Conservation (phyloP, 2,113 vertebrate species). For the Dinomys branickii region DNA sequence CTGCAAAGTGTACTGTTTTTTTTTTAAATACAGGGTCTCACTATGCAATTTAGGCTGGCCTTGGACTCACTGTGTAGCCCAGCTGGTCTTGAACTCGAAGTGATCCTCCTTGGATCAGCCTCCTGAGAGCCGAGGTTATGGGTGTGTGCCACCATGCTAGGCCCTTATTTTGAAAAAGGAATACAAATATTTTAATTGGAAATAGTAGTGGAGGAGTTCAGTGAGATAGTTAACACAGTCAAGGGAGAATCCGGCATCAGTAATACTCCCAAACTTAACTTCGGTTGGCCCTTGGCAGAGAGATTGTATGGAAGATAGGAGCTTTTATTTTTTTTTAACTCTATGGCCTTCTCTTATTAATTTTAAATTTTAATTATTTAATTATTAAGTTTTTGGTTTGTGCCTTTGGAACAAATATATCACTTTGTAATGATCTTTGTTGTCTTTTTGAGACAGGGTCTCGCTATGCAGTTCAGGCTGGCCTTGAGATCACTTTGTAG, state of each 20-base stretch:
- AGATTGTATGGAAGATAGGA: not conserved
- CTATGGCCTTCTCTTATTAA: not conserved
- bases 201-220: not conserved
- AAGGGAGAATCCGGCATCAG: not conserved
- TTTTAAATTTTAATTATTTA: not conserved
- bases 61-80: not conserved
- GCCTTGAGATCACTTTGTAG: not conserved
- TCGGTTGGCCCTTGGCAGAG: not conserved
- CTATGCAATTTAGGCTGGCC: not conserved
- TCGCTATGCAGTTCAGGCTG: not conserved
- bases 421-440: not conserved
- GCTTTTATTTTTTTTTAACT: not conserved
- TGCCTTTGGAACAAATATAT: not conserved
- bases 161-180: not conserved
- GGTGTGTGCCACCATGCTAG: not conserved
- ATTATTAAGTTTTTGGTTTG: not conserved
- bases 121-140: not conserved
- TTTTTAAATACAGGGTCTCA: not conserved
- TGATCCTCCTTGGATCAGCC: too few species aligned
- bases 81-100: too few species aligned
- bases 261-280: conserved; percentile 2
- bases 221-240: not conserved
- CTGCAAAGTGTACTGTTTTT: not conserved
- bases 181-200: not conserved
- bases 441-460: not conserved